Evolutionary conservation across 1,140 invertebrate species (phyloP).

Genomic region (Lasaia peninsularis): DNA sequence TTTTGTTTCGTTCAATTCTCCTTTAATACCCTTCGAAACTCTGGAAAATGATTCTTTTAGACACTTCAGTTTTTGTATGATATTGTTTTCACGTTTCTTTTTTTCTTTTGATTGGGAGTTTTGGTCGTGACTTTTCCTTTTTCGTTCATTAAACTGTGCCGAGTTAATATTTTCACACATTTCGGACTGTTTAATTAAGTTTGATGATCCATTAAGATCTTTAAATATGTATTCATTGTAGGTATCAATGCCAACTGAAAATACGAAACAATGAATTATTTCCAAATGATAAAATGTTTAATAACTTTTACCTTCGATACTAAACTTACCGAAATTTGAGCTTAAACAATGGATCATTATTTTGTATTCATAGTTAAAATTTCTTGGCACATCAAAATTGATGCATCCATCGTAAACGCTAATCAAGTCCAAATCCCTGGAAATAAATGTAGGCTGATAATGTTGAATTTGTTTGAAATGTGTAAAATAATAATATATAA

Average conservation of each 20-base stretch:
- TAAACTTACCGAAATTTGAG: constrained; percentile 52
- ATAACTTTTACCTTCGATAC: not conserved
- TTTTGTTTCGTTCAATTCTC: constrained; percentile 29
- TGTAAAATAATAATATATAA: too few relatives aligned
- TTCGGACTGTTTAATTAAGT: constrained; percentile 28
- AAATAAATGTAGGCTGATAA: constrained; percentile 21
- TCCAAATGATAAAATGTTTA: not conserved
- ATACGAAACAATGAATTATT: constrained; percentile 13
- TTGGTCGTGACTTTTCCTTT: constrained; percentile 44
- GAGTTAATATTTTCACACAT: not conserved
- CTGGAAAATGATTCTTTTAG: constrained; percentile 44
- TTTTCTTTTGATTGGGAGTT: constrained; percentile 46
- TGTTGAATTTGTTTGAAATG: too few relatives aligned
- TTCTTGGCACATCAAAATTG: constrained; percentile 48
- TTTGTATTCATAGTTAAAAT: constrained; percentile 53
- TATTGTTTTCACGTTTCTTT: constrained; percentile 44
- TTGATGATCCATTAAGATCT: constrained; percentile 26
- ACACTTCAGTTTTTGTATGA: constrained; percentile 42
- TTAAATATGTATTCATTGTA: constrained; percentile 55
- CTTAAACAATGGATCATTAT: constrained; percentile 65
- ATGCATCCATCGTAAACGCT: constrained; percentile 54
- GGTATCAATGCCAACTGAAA: constrained; percentile 67
- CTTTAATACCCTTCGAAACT: constrained; percentile 35
- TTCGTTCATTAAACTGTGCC: constrained; percentile 33
- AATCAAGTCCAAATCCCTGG: constrained; percentile 61